Evolutionary conservation across 2,113 vertebrate genomes (phyloP), one percentile per base, ranked within the genome.

Genomic region (Phrynocephalus versicolor): DNA sequence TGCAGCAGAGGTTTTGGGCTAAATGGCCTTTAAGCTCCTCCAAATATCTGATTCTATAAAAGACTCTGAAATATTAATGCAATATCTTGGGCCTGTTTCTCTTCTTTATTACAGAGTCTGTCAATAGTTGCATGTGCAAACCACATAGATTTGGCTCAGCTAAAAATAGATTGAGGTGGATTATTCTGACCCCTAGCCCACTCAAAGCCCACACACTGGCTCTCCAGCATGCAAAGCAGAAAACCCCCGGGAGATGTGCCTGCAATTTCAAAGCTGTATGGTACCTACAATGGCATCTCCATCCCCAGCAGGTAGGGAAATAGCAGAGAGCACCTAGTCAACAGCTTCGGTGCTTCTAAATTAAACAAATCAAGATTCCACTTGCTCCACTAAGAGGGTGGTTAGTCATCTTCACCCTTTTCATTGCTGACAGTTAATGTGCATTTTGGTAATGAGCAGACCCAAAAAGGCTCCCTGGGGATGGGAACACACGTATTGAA

Each of bases 331-430:
- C 9, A 85, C 87, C 77, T 5, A 21, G 0, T 83, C 85, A 85
- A 84, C 88, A 92, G 85, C 87, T 89, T 82, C 37, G 51, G 76
- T 82, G 80, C 76, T 55, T 89, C 91, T 85, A 73, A 94, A 90
- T 90, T 86, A 91, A 90, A 91, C 82, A 18, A 88, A 91, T 93
- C 90, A 89, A 93, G 89, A 91, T 77, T 58, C n/a, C 84, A 84
- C 89, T 90, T 85, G 83, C 88, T 92, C 87, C 91, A 89, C 87
- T 39, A 81, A 92, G 85, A 87, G 79, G 85, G 85, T 88, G 84
- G 90, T 93, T 92, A 93, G 92, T 93, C 84, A 86, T 77, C 79
- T 76, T 89, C 14, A 0, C 91, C 88, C 84, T 92, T 86, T 85
- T 75, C 72, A 57, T 81, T 88, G 85, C 71, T 92, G 88, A 89